phyloP scores from a whole-genome alignment of 2,113 vertebrate genomes.

The Crotophaga sulcirostris region DNA sequence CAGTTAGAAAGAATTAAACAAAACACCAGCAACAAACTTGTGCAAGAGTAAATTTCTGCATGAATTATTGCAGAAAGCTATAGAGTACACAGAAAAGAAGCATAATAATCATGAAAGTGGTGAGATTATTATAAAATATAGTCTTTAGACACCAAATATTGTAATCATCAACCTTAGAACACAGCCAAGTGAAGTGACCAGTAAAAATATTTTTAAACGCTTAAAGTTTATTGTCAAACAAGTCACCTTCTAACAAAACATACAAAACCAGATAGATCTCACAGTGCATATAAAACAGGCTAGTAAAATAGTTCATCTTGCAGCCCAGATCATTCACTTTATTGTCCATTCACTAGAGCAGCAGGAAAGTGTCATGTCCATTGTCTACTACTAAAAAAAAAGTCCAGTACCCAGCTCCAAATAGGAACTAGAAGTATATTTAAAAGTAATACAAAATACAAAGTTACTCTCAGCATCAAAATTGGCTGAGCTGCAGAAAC shows the following conservation, averaged over 20 bases:
- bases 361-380: neutral
- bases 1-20: neutral
- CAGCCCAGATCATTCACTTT: neutral
- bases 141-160: neutral
- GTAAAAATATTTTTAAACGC: neutral
- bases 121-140: neutral
- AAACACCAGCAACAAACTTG: neutral
- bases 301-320: neutral
- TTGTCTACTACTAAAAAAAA: neutral
- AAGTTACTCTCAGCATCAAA: neutral
- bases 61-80: neutral
- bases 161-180: neutral
- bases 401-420: neutral
- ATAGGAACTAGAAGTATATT: neutral
- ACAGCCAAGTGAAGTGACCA: neutral
- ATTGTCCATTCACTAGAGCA: neutral
- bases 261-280: neutral
- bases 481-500: neutral
- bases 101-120: neutral
- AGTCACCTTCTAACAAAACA: neutral
- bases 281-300: neutral
- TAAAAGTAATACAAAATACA: neutral
- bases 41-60: neutral
- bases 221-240: conserved; percentile 18
- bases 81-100: neutral